Base-by-base conservation (phyloP, 1,140 invertebrate species). In the Drosophila lacteicornis region DNA sequence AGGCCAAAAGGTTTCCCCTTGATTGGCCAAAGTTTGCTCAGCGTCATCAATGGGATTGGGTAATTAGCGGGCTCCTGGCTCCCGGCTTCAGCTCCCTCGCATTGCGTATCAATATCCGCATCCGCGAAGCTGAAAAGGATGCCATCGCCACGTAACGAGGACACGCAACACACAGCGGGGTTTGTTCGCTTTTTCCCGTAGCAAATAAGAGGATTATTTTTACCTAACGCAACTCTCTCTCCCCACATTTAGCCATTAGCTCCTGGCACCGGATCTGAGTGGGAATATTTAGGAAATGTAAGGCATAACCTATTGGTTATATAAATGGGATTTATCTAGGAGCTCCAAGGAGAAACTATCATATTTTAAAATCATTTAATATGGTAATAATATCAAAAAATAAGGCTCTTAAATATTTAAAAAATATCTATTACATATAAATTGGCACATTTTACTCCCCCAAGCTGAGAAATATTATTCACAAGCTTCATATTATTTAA, bases 31-130 rank as follows among this genome's bases (percentile, higher is more conserved):
- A 70, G 67, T 70, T 70, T 70, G 62, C 2, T 27, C 40, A 55
- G 47, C 36, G 40, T 46, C 67, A 70, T 70, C 67, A 68, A 70
- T 70, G 62, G 67, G 63, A 67, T 67, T 67, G 63, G 63, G 57
- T 66, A 66, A 66, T 66, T 66, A 62, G 62, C 62, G 57, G 11
- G 56, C 4, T 58, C 40, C 22, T 6, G 15, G 3, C 27, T 4
- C 3, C 30, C 8, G 12, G 15, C 30, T 22, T 7, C 12, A 36
- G 9, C 33, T 3, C 27, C 17, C 11, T 7, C 43, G 9, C 19
- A 55, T 15, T 38, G 51, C 51, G 51, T 55, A 55, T 55, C 51
- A 8, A 55, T 55, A 55, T 55, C 51, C 33, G 33, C 33, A 55
- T 55, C 51, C 33, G 33, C 33, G 51, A 0, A 55, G 17, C 51